Conservation (phyloP, 2,888 invertebrate species). For the Drosophila paranaensis region DNA sequence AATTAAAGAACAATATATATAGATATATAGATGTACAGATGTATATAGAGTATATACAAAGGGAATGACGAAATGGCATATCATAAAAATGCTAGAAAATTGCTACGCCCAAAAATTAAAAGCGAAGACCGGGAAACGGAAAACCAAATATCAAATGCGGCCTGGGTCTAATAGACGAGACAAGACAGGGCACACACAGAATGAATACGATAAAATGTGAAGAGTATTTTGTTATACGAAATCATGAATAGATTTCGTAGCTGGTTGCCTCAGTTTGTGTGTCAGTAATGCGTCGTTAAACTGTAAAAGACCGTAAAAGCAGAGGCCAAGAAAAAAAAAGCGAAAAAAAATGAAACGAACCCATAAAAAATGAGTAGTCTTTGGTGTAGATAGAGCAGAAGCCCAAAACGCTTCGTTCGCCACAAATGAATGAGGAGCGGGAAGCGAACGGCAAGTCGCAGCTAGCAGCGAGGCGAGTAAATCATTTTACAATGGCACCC, state of each 20-base stretch:
- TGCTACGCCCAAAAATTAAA: conserved; percentile 73
- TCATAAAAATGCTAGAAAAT: conserved; percentile 65
- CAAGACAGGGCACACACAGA: conserved; percentile 15
- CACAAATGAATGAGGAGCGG: conserved; percentile 32
- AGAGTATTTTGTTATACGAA: conserved; percentile 59
- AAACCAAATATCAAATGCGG: conserved; percentile 54
- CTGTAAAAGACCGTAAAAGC: conserved; percentile 79
- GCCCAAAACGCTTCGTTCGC: conserved; percentile 31
- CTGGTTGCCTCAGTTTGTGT: conserved; percentile 60
- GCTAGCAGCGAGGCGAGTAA: conserved; percentile 63
- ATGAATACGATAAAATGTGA: conserved; percentile 63
- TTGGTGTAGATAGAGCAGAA: conserved; percentile 26
- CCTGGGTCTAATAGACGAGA: conserved; percentile 59
- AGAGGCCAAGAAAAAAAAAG: conserved; percentile 11
- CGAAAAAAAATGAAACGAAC: conserved; percentile 20
- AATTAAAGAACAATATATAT: conserved; percentile 61
- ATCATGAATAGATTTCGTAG: conserved; percentile 76
- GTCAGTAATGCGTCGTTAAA: conserved; percentile 80
- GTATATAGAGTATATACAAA: conserved; percentile 19
- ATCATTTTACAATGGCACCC: conserved; percentile 75
- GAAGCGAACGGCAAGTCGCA: neutral
- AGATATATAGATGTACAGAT: conserved; percentile 17
- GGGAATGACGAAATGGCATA: conserved; percentile 65
- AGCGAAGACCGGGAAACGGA: conserved; percentile 29
- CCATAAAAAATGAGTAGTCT: conserved; percentile 71